Percentiles rank a stretch among this genome's conserved stretches.
These are phyloP conservation scores for Burhinus bistriatus DNA, from an alignment of 2,113 vertebrate genomes.

Conservation along the genomic window DNA sequence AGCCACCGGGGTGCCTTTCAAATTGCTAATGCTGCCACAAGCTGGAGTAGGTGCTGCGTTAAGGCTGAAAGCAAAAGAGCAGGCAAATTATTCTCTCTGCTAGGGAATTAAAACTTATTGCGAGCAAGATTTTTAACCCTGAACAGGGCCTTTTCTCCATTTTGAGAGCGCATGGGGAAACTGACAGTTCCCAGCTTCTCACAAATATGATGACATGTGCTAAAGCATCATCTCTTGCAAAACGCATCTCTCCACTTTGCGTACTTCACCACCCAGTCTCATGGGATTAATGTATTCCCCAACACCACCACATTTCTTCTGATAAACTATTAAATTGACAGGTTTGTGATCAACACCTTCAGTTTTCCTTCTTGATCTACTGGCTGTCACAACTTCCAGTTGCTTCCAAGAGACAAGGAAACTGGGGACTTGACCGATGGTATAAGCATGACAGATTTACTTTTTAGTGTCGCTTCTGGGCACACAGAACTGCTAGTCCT, in stretches of 20 bases:
- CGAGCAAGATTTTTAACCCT: not conserved
- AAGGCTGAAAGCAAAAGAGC: constrained; percentile 72
- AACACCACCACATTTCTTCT: not conserved
- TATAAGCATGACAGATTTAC: not conserved
- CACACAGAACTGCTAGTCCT: not conserved
- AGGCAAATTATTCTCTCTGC: not conserved
- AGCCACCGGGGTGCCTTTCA: constrained; percentile 85
- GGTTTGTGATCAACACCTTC: not conserved
- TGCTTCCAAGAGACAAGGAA: not conserved
- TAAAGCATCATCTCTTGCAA: not conserved
- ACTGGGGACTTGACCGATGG: accelerated
- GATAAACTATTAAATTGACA: not conserved
- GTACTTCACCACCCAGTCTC: not conserved
- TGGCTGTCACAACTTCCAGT: not conserved
- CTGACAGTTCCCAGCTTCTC: not conserved
- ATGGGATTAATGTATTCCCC: not conserved
- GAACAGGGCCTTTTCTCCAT: not conserved
- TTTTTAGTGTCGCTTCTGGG: not conserved
- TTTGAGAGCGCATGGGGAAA: not conserved
- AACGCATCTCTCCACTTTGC: not conserved
- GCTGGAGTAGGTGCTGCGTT: constrained; percentile 74
- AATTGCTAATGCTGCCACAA: constrained; percentile 80
- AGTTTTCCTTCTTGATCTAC: not conserved
- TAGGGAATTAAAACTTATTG: not conserved
- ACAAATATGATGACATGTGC: not conserved